Conservation (phyloP, 1,140 invertebrate species). For the Drosophila santomea region DNA sequence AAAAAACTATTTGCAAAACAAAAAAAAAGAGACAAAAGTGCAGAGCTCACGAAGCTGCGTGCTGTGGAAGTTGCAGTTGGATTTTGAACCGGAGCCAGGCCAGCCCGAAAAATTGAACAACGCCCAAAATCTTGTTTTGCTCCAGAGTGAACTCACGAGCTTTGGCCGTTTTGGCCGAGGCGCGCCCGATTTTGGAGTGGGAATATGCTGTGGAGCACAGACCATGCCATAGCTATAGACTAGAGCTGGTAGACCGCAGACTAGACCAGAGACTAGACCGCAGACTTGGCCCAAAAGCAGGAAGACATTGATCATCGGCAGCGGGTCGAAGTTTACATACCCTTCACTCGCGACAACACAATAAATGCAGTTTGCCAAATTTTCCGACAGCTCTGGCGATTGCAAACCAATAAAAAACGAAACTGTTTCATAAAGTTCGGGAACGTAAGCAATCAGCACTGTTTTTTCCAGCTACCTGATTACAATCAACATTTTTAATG, state of each 20-base stretch:
- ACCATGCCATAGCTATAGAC: not conserved
- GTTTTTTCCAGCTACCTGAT: not conserved
- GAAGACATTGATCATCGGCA: constrained; percentile 28
- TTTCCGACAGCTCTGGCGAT: constrained; percentile 3
- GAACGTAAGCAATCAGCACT: not conserved
- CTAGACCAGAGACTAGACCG: constrained; percentile 30
- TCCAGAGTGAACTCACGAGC: constrained; percentile 75
- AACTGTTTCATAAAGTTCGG: not conserved
- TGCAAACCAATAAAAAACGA: constrained; percentile 10
- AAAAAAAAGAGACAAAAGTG: constrained; percentile 48
- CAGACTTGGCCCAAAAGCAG: constrained; percentile 26
- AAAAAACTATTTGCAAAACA: not conserved
- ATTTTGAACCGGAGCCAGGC: constrained; percentile 51
- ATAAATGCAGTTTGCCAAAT: constrained; percentile 3
- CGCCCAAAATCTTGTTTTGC: constrained; percentile 81
- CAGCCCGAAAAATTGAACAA: constrained; percentile 78
- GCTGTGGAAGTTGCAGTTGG: constrained; percentile 51
- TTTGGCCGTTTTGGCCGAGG: constrained; percentile 49
- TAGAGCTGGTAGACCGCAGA: constrained; percentile 14
- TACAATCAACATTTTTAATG: not conserved
- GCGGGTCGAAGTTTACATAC: constrained; percentile 44
- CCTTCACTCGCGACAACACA: constrained; percentile 22
- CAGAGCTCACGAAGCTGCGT: constrained; percentile 72
- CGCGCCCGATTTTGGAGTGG: constrained; percentile 44
- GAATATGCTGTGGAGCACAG: constrained; percentile 1